These are phyloP conservation scores for Centroberyx gerrardi DNA, from an alignment of 2,797 vertebrate species.

Conservation along the genomic window DNA sequence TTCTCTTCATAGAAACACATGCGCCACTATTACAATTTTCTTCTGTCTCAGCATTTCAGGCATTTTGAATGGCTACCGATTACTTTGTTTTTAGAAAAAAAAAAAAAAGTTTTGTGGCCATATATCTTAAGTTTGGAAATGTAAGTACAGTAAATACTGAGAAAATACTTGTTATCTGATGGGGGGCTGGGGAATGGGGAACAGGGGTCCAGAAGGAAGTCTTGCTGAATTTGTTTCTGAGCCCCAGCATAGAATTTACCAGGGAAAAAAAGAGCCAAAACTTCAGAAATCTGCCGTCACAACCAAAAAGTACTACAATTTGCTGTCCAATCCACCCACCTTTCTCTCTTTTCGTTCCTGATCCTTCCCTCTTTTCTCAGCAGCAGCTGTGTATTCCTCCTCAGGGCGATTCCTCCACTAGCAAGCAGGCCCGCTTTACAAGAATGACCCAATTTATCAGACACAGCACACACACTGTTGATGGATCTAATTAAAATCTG, in stretches of 20 bases:
- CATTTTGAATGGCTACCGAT: slow-evolving; percentile 11
- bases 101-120: neutral
- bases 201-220: slow-evolving; percentile 1
- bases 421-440: slow-evolving; percentile 76
- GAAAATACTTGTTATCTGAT: slow-evolving; percentile 16
- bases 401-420: slow-evolving; percentile 77
- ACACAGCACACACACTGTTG: slow-evolving; percentile 63
- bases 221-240: slow-evolving; percentile 12
- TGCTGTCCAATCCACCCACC: slow-evolving; percentile 43
- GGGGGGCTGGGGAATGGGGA: slow-evolving; percentile 18
- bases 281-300: slow-evolving; percentile 29
- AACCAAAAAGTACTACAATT: slow-evolving; percentile 30
- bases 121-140: slow-evolving; percentile 11
- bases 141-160: slow-evolving; percentile 5
- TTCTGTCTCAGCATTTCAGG: slow-evolving; percentile 10
- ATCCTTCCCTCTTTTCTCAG: slow-evolving; percentile 59
- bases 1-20: too few species aligned
- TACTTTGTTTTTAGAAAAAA: neutral
- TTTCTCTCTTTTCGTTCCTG: slow-evolving; percentile 30
- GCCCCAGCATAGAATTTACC: neutral
- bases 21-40: too few species aligned
- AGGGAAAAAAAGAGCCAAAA: neutral
- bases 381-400: slow-evolving; percentile 77
- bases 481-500: slow-evolving; percentile 80
- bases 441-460: slow-evolving; percentile 82